Base-by-base conservation (phyloP, 2,888 invertebrate species). In the Capitulum mitella region DNA sequence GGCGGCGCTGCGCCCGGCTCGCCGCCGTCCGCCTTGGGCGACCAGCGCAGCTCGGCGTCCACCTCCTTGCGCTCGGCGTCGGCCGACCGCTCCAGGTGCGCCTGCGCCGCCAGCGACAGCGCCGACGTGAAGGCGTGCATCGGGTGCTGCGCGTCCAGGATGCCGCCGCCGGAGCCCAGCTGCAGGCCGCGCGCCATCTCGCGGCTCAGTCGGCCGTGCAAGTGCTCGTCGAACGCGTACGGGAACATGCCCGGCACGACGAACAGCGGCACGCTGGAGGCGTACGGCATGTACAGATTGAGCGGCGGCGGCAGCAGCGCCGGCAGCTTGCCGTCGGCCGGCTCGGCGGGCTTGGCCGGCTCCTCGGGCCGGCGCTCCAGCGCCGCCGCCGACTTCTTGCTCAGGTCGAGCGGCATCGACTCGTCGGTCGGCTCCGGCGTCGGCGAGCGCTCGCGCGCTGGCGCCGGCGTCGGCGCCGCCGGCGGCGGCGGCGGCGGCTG, bases 1-100 rank as follows among this genome's bases (percentile, higher is more conserved):
- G 94, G 94, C 0, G 95, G 94, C 93, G 94, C 93, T 85, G 94
- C 93, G 0, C 94, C 58, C 40, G n/a, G 43, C 32, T 37, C n/a
- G 34, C n/a, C 14, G 3, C 46, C 40, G 74, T 46, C 54, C 37
- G 26, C 3, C 51, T 22, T 79, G n/a, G 40, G 48, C 61, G 64
- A 78, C 74, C 51, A 37, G 16, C 61, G 46, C n/a, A 54, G 34
- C 37, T 37, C 79, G 29, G 34, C 16, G 8, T 75, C 43, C 26
- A 37, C 58, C 32, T 58, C 77, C 46, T 46, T 79, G 8, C 34
- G 76, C n/a, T 54, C 40, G 34, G 12, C 77, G 58, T 46, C 58
- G 70, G 29, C 75, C 64, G 46, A 78, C 29, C 22, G 81, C 70
- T 32, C 74, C 29, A 37, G 78, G 58, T 26, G 75, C 1, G 77